Percentiles rank a stretch among this genome's conserved stretches.
Conservation (phyloP, 2,113 vertebrate genomes). For the Trematomus loennbergii region DNA sequence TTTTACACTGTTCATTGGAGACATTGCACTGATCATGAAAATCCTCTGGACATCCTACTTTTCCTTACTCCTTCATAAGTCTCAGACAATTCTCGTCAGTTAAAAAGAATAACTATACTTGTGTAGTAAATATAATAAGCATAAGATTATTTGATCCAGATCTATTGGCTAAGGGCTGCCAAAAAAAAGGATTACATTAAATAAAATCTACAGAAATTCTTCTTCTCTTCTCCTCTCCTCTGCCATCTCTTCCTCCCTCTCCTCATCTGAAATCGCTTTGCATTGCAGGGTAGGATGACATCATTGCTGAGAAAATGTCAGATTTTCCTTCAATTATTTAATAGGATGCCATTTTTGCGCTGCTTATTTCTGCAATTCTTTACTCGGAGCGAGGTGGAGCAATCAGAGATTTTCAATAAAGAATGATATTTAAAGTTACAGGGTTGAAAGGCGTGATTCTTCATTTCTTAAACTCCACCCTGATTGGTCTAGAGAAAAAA, state of each 20-base stretch:
- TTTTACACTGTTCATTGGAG: background rate
- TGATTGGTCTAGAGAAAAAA: constrained; percentile 72
- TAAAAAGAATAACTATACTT: background rate
- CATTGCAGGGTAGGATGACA: constrained; percentile 54
- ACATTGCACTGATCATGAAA: background rate
- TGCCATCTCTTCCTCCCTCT: constrained; percentile 3
- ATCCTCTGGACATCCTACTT: background rate
- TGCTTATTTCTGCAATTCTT: constrained; percentile 61
- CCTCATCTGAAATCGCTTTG: constrained; percentile 33
- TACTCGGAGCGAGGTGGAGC: constrained; percentile 35
- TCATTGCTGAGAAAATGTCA: constrained; percentile 75
- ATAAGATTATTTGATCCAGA: constrained; percentile 16
- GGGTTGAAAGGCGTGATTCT: constrained; percentile 39
- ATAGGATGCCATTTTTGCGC: constrained; percentile 68
- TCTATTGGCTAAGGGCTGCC: background rate
- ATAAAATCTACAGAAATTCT: constrained; percentile 53
- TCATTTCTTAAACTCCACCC: constrained; percentile 58
- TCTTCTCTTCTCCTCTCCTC: background rate
- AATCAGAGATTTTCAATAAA: constrained; percentile 78
- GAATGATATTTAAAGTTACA: constrained; percentile 73
- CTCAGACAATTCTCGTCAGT: background rate
- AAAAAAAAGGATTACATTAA: constrained; percentile 46
- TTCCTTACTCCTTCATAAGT: background rate
- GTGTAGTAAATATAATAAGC: background rate
- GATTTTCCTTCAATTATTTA: constrained; percentile 79